Evolutionary conservation across 2,888 invertebrate genomes (phyloP).

Genomic region (Tanytarsus gracilentus): DNA sequence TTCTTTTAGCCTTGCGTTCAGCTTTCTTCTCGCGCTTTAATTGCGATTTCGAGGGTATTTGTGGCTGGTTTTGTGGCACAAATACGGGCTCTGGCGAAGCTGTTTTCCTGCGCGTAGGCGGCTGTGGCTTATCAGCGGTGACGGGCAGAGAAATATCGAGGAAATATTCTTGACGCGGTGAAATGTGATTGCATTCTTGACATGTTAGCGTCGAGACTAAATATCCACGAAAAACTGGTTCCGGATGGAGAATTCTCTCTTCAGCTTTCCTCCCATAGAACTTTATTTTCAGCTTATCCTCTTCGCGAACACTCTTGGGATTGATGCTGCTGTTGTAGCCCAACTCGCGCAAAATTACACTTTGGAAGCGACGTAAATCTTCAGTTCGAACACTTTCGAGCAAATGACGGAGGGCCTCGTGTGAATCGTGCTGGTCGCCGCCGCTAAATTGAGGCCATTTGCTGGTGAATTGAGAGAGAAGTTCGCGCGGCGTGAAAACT

Average conservation of each 20-base stretch:
- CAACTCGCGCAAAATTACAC: constrained; percentile 66
- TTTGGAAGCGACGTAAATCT: constrained; percentile 69
- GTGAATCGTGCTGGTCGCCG: constrained; percentile 93
- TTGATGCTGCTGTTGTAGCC: constrained; percentile 65
- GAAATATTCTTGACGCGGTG: constrained; percentile 84
- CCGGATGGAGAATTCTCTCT: constrained; percentile 67
- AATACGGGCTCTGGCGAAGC: constrained; percentile 38
- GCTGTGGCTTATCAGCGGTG: constrained; percentile 61
- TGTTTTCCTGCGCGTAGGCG: constrained; percentile 51
- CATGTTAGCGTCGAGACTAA: constrained; percentile 84
- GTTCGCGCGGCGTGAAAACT: constrained; percentile 54
- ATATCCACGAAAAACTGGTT: constrained; percentile 89
- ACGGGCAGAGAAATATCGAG: constrained; percentile 91
- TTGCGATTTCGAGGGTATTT: constrained; percentile 48
- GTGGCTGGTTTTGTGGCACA: not conserved
- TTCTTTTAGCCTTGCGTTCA: constrained; percentile 44
- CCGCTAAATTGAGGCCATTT: constrained; percentile 81
- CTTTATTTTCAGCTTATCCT: constrained; percentile 66
- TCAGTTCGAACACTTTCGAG: constrained; percentile 76
- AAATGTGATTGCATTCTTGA: constrained; percentile 78
- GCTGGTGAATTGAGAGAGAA: constrained; percentile 54
- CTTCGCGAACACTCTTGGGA: constrained; percentile 66
- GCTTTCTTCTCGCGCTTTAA: constrained; percentile 50
- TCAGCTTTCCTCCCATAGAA: constrained; percentile 74
- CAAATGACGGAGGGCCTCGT: constrained; percentile 84